These are phyloP conservation scores for Fissipunctia ypsillon DNA, from an alignment of 2,888 invertebrate genomes.

Conservation along the genomic window DNA sequence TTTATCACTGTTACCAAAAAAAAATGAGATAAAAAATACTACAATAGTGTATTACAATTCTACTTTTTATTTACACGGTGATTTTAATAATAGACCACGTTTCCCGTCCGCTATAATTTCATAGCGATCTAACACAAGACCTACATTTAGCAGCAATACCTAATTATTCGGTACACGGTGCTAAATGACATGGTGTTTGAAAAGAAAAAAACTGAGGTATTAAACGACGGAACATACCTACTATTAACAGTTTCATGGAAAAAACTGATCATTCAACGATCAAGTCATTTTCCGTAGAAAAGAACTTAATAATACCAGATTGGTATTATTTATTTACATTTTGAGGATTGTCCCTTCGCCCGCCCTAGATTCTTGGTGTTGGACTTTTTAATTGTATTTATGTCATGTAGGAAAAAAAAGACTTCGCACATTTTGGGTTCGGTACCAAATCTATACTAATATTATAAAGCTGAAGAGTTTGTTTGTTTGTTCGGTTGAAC, in stretches of 20 bases:
- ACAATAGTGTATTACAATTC: neutral
- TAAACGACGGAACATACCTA: neutral
- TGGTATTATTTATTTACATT: constrained; percentile 27
- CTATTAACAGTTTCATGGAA: constrained; percentile 6
- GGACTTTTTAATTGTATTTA: neutral
- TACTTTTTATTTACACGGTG: neutral
- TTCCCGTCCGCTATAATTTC: constrained; percentile 11
- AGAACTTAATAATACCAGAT: neutral
- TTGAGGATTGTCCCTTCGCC: neutral
- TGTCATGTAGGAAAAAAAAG: no score
- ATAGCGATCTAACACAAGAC: neutral
- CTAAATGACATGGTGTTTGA: constrained; percentile 10
- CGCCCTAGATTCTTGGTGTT: neutral
- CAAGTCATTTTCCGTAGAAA: constrained; percentile 27
- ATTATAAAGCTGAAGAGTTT: no score
- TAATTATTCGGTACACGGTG: constrained; percentile 9
- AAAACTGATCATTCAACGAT: neutral
- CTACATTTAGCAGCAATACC: neutral
- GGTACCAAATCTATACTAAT: no score
- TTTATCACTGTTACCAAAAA: neutral
- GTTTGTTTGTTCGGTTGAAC: no score
- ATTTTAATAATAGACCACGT: neutral
- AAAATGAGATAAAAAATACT: neutral
- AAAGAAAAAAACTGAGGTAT: neutral
- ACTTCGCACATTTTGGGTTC: no score